phyloP scores from a whole-genome alignment of 2,888 invertebrate species.

The Rotaria sp. region DNA sequence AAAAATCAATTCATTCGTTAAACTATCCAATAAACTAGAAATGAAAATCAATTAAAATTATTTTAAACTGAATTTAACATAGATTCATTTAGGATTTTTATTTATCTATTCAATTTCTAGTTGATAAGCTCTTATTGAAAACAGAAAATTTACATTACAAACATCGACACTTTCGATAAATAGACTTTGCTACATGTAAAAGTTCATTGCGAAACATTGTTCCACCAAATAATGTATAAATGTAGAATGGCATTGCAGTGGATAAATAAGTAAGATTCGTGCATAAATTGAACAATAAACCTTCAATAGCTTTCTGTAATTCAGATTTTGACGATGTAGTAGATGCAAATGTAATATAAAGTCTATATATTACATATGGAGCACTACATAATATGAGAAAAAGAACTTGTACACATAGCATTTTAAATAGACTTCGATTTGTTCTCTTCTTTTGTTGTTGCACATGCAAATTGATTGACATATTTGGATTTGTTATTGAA shows the following conservation, averaged over 20 bases:
- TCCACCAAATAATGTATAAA: not conserved
- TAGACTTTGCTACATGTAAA: not conserved
- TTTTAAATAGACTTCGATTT: not conserved
- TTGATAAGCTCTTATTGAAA: too few species aligned
- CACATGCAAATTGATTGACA: too few species aligned
- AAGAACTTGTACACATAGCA: not conserved
- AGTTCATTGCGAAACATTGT: not conserved
- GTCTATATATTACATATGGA: not conserved
- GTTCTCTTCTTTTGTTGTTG: not conserved
- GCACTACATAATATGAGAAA: not conserved
- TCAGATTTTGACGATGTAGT: not conserved
- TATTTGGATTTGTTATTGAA: too few species aligned
- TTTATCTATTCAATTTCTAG: too few species aligned
- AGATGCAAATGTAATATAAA: not conserved
- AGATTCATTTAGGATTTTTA: too few species aligned
- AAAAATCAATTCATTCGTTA: too few species aligned
- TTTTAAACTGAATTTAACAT: too few species aligned
- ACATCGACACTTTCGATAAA: not conserved
- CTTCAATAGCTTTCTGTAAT: not conserved
- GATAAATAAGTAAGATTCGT: not conserved
- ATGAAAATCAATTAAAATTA: too few species aligned
- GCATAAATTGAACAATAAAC: not conserved
- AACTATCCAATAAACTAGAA: too few species aligned
- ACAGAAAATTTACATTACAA: too few species aligned
- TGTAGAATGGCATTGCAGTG: not conserved